Evolutionary conservation across 2,797 vertebrate genomes (phyloP), one percentile per base, ranked within the genome.

Genomic region (Hyperoplus lanceolatus): DNA sequence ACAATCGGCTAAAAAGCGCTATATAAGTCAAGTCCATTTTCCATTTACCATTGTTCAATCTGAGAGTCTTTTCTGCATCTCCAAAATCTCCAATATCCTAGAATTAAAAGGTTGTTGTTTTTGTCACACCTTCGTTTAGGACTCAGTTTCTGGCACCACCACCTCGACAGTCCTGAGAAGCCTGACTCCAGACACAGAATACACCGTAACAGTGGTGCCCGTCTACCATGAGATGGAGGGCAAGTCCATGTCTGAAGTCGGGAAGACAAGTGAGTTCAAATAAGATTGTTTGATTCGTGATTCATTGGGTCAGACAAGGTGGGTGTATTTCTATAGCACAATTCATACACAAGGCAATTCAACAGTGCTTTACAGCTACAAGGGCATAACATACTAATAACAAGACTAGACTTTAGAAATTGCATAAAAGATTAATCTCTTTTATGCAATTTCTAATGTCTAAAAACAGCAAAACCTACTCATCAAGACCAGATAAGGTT

Each of bases 161-260:
- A 97, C 97, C 81, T 93, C 95, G 85, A 96, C 95, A 0, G 90
- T 97, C 70, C 94, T 99, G 75, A 97, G 95, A 92, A 95, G 92
- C 78, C 94, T 99, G 61, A 92, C 97, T 48, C 89, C 98, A 0
- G 92, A 98, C 85, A 99, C 97, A 0, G 90, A 94, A 12, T 99
- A 99, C 89, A 96, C 95, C 0, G 88, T 99, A 43, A 96, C 96
- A 0, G 93, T 99, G 56, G 95, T 98, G 66, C 97, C 98, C 0
- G 95, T 97, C 61, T 99, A 97, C 85, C 88, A 95, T 0, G 98
- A 99, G 89, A 97, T 98, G 64, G 97, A 99, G 77, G 98, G 98
- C 0, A 96, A 94, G 6, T 78, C 96, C 2, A 90, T 89, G 56
- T 97, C 97, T 8, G 95, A 95, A 51, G 97, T 94, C 7, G 98